Percentiles rank a stretch among this genome's conserved stretches.
Evolutionary conservation across 2,888 invertebrate species (phyloP).

Genomic region (Empis livida): DNA sequence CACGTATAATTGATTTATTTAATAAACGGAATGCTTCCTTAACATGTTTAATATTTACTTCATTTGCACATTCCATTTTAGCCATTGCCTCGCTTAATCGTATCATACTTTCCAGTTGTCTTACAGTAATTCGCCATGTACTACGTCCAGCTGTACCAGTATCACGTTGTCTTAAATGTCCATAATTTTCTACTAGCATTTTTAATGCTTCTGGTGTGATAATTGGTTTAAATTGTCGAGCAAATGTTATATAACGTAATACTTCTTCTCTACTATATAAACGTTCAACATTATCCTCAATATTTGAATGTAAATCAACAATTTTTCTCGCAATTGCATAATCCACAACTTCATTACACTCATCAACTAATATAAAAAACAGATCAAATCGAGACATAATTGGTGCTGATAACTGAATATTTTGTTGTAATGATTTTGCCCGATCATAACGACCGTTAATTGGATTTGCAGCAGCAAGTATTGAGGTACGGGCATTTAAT

Average conservation of each 20-base stretch:
- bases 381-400: constrained; percentile 99
- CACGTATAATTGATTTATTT: constrained; percentile 92
- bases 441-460: constrained; percentile 95
- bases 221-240: constrained; percentile 86
- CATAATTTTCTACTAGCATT: constrained; percentile 79
- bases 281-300: constrained; percentile 63
- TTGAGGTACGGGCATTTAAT: constrained; percentile 92
- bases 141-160: constrained; percentile 52
- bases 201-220: constrained; percentile 70
- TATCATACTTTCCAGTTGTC: constrained; percentile 91
- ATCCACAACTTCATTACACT: constrained; percentile 89
- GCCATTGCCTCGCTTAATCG: constrained; percentile 95
- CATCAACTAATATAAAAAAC: constrained; percentile 96
- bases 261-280: constrained; percentile 83
- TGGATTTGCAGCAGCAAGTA: constrained; percentile 96
- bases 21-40: constrained; percentile 80
- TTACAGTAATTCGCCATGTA: constrained; percentile 92
- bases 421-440: constrained; percentile 85
- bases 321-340: constrained; percentile 95
- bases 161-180: constrained; percentile 73
- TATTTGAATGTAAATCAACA: constrained; percentile 82
- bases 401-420: constrained; percentile 84
- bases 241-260: constrained; percentile 90
- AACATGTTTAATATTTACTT: constrained; percentile 78
- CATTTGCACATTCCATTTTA: constrained; percentile 86